Percentiles rank a stretch among this genome's conserved stretches.
phyloP scores from a whole-genome alignment of 2,113 vertebrate genomes.

The Peromyscus californicus region DNA sequence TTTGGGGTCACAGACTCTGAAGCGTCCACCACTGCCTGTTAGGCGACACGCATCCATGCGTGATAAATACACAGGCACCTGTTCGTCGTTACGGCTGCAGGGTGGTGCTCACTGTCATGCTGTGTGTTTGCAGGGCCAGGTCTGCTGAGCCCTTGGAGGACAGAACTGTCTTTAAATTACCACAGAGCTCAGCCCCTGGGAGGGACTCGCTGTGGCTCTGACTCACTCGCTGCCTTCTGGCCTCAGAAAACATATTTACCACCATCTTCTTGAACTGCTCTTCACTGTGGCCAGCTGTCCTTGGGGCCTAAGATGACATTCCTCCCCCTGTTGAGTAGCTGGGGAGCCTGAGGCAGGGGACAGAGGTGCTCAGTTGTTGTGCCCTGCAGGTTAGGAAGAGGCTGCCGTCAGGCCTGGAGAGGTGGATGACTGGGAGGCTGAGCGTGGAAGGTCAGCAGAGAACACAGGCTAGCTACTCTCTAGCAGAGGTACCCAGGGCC shows the following conservation, averaged over 20 bases:
- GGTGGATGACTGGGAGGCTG: rapidly evolving
- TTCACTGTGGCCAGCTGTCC: background rate
- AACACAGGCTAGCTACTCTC: background rate
- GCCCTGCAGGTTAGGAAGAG: background rate
- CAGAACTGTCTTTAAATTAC: background rate
- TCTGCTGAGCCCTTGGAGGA: background rate
- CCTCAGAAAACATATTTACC: background rate
- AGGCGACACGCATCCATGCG: background rate
- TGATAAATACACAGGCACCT: background rate
- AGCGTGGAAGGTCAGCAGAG: background rate
- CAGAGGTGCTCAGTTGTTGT: background rate
- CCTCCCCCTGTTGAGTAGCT: background rate
- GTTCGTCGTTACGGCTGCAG: background rate
- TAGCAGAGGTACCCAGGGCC: rapidly evolving
- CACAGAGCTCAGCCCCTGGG: background rate
- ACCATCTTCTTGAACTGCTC: too few species aligned
- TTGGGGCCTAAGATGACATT: background rate
- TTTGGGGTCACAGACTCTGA: background rate
- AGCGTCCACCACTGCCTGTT: background rate
- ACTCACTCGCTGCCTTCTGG: background rate
- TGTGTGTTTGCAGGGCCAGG: background rate
- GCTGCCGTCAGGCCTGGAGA: too few species aligned
- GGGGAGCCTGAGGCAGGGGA: background rate
- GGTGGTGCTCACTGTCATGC: background rate
- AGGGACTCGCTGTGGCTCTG: background rate